Conservation (phyloP, 2,113 vertebrate genomes). For the Bambusicola thoracicus region DNA sequence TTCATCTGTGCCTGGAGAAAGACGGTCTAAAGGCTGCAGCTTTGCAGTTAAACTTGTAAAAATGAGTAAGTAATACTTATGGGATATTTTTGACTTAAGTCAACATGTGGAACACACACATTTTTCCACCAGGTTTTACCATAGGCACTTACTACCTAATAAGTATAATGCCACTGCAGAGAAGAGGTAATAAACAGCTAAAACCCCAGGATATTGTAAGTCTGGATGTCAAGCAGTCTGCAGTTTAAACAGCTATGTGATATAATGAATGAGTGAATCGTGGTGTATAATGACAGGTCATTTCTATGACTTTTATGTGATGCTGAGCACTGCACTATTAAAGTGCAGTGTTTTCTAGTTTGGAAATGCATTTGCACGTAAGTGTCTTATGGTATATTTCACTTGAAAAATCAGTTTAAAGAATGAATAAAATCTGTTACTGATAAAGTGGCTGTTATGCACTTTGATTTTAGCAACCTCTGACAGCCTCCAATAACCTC, state of each 20-base stretch:
- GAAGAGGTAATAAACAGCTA: not conserved
- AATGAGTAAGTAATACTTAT: slow-evolving; percentile 41
- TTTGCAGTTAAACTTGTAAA: slow-evolving; percentile 63
- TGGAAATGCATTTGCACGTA: not conserved
- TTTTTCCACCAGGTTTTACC: slow-evolving; percentile 5
- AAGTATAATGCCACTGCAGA: not conserved
- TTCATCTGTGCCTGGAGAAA: slow-evolving; percentile 54
- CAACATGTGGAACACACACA: not conserved
- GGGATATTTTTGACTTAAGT: not conserved
- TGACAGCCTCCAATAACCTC: not conserved
- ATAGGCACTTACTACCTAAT: not conserved
- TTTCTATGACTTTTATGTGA: not conserved
- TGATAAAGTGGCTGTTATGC: not conserved
- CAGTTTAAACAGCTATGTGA: not conserved
- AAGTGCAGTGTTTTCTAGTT: not conserved
- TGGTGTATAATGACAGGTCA: not conserved
- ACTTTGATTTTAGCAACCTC: not conserved
- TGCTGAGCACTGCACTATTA: not conserved
- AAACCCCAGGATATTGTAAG: not conserved
- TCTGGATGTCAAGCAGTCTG: not conserved
- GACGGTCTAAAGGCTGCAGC: slow-evolving; percentile 53
- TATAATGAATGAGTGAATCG: not conserved
- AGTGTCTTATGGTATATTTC: not conserved
- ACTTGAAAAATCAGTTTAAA: not conserved
- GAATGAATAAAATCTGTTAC: not conserved